Conservation (phyloP, 2,797 vertebrate genomes). For the Cetoscarus ocellatus region DNA sequence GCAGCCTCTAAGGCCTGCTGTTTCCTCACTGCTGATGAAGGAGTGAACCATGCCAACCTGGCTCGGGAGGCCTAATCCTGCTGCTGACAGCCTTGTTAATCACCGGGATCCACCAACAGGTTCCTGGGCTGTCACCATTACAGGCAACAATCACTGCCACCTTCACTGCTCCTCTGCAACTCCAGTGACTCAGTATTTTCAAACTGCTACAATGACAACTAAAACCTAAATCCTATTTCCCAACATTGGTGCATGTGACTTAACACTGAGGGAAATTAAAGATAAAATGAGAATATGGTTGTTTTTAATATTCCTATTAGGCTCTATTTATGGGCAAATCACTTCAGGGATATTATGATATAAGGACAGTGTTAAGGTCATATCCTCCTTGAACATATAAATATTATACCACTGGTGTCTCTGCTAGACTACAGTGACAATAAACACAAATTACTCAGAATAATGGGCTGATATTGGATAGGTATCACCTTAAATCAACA, state of each 20-base stretch:
- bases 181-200: background rate
- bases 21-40: conserved; percentile 14
- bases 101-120: conserved; percentile 31
- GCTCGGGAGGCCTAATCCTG: conserved; percentile 34
- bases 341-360: background rate
- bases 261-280: background rate
- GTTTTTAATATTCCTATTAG: background rate
- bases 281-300: background rate
- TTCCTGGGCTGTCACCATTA: conserved; percentile 21
- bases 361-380: background rate
- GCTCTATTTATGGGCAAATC: background rate
- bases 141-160: conserved; percentile 3
- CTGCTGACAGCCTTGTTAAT: conserved; percentile 11
- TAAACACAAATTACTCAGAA: background rate
- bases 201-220: background rate
- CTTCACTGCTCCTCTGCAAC: conserved; percentile 21
- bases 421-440: background rate
- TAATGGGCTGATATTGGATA: background rate
- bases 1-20: conserved; percentile 37
- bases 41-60: conserved; percentile 19
- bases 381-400: background rate
- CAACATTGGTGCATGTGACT: background rate
- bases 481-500: background rate
- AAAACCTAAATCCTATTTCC: conserved; percentile 1
- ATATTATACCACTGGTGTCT: background rate